Percentiles rank a stretch among this genome's conserved stretches.
These are phyloP conservation scores for Oscheius sp. DNA, from an alignment of 2,888 invertebrate genomes.

Conservation along the genomic window DNA sequence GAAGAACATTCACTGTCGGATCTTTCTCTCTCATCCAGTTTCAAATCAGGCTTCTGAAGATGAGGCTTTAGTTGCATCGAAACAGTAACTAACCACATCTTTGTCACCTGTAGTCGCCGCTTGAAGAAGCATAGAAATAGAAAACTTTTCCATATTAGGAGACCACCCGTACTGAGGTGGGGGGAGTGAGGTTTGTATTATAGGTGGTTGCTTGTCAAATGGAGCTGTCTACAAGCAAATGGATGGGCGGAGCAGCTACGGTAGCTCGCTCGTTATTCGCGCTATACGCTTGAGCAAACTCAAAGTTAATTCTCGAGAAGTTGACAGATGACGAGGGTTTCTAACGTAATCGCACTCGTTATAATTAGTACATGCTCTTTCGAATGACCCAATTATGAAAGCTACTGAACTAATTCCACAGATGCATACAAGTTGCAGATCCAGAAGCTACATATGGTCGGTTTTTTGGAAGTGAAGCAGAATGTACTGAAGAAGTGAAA, in stretches of 20 bases:
- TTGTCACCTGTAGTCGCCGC: slow-evolving; percentile 6
- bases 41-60: slow-evolving; percentile 8
- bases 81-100: slow-evolving; percentile 2
- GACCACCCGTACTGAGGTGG: neutral
- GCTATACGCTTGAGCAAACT: slow-evolving; percentile 33
- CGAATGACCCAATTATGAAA: too few species aligned
- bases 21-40: slow-evolving; percentile 2
- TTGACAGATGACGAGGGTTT: slow-evolving; percentile 5
- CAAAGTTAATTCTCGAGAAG: slow-evolving; percentile 22
- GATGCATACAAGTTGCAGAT: too few species aligned
- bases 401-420: too few species aligned
- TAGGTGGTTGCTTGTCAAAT: slow-evolving; percentile 36
- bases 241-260: slow-evolving; percentile 34
- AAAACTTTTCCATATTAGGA: slow-evolving; percentile 31
- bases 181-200: slow-evolving; percentile 16
- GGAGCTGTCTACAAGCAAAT: slow-evolving; percentile 35
- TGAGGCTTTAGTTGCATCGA: neutral
- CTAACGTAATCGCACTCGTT: too few species aligned
- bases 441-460: too few species aligned
- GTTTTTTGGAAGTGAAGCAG: too few species aligned
- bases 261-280: slow-evolving; percentile 36
- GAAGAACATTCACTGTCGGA: slow-evolving; percentile 29
- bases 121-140: slow-evolving; percentile 31
- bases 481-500: too few species aligned
- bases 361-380: too few species aligned